Evolutionary conservation across 2,113 vertebrate genomes (phyloP).

Genomic region (Colaptes auratus): DNA sequence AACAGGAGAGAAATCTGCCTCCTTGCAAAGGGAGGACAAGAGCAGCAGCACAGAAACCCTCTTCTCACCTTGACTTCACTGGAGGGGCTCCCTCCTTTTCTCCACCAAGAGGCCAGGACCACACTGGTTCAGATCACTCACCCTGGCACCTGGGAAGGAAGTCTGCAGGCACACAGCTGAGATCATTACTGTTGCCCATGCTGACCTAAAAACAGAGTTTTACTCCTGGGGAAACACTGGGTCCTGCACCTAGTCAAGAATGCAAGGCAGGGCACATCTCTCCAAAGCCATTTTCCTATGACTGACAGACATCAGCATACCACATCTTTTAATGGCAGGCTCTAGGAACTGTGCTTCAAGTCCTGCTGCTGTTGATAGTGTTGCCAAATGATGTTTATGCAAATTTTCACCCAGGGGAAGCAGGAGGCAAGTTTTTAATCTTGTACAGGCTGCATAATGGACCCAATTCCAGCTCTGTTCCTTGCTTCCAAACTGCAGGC

Average conservation of each 20-base stretch:
- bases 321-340: not conserved
- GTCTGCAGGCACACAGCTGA: accelerated
- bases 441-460: not conserved
- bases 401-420: not conserved
- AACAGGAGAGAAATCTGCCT: not conserved
- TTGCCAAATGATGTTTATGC: not conserved
- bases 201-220: not conserved
- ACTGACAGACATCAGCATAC: not conserved
- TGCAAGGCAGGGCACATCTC: not conserved
- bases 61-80: not conserved
- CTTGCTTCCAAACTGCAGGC: not conserved
- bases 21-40: not conserved
- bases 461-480: not conserved
- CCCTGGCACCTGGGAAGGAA: not conserved
- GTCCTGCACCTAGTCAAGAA: not conserved
- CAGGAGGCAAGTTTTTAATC: not conserved
- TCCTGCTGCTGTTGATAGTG: not conserved
- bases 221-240: not conserved
- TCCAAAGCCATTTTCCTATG: not conserved
- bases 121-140: not conserved
- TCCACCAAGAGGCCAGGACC: not conserved
- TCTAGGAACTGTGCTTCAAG: not conserved
- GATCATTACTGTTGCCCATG: not conserved
- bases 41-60: not conserved
- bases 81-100: not conserved